Base-by-base conservation (phyloP, 2,888 invertebrate species). In the Tenthredo distinguenda region DNA sequence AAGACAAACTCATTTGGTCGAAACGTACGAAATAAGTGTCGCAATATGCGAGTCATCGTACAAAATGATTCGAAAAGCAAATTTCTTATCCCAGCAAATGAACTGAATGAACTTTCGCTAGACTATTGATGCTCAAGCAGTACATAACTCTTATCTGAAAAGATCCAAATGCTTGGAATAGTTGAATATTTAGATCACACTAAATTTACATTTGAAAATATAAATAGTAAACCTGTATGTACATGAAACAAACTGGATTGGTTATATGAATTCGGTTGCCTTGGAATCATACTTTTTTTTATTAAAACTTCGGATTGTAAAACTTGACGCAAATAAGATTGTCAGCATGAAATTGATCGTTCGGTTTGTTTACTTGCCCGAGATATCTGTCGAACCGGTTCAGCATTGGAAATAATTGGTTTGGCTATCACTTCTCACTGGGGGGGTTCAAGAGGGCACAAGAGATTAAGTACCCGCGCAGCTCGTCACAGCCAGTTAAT, bases 391-490 rank as follows among this genome's bases (percentile, higher is more conserved):
- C 58, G 87, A 92, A 92, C 92, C 90, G 90, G 92, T 92, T 92
- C 86, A 86, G 81, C 86, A 87, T 90, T 89, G 90, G 92, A 92
- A 91, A 90, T 87, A 90, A 88, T 90, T 90, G 87, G 92, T 92
- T 92, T 87, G 84, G 85, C 86, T 92, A 92, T 92, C 92, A 86
- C 86, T 87, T 88, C 86, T 88, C 87, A 86, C 88, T 87, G 88
- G 88, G 88, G 87, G 90, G 90, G 91, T 91, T 92, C 91, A 92
- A 91, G 85, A 91, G 90, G 91, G 89, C 91, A 90, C 87, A 84
- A 86, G 81, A 86, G 90, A 90, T 91, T 90, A 90, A 87, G 86
- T 85, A 85, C 86, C 86, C 86, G 79, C 85, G 58, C 40, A 71
- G 55, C 71, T 84, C 34, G 15, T 74, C 76, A 43, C 62, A 50